These are phyloP conservation scores for Catharus ustulatus DNA, from an alignment of 2,797 vertebrate genomes.

Conservation along the genomic window DNA sequence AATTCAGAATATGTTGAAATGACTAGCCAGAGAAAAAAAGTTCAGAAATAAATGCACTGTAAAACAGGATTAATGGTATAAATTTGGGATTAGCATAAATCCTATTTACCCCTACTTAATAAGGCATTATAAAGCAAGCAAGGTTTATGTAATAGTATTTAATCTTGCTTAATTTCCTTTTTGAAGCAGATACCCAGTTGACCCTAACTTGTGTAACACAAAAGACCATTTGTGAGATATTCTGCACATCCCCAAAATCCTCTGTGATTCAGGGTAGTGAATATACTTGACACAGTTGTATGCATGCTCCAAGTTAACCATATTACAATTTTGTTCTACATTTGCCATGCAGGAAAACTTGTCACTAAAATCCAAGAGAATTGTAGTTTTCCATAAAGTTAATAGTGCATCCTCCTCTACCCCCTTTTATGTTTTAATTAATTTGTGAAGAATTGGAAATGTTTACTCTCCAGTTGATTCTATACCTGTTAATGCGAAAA, in stretches of 20 bases:
- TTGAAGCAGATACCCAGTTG: slow-evolving; percentile 35
- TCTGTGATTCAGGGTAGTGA: not conserved
- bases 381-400: not conserved
- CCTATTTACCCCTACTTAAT: slow-evolving; percentile 60
- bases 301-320: not conserved
- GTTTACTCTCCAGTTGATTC: not conserved
- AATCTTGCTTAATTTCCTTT: slow-evolving; percentile 40
- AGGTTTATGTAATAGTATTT: slow-evolving; percentile 44
- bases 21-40: slow-evolving; percentile 13
- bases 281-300: not conserved
- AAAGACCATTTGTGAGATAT: slow-evolving; percentile 21
- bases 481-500: not conserved
- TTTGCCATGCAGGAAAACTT: not conserved
- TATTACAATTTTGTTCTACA: not conserved
- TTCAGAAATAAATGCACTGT: slow-evolving; percentile 47
- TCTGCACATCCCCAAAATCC: not conserved
- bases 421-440: not conserved
- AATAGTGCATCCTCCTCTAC: not conserved
- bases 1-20: slow-evolving; percentile 34
- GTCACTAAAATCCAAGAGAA: not conserved
- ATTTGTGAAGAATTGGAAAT: not conserved
- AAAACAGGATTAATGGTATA: slow-evolving; percentile 53
- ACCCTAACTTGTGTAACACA: not conserved
- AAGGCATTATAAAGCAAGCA: slow-evolving; percentile 54
- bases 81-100: slow-evolving; percentile 62